Evolutionary conservation across 2,797 vertebrate genomes (phyloP).

Genomic region (Phrynocephalus guinanensis): DNA sequence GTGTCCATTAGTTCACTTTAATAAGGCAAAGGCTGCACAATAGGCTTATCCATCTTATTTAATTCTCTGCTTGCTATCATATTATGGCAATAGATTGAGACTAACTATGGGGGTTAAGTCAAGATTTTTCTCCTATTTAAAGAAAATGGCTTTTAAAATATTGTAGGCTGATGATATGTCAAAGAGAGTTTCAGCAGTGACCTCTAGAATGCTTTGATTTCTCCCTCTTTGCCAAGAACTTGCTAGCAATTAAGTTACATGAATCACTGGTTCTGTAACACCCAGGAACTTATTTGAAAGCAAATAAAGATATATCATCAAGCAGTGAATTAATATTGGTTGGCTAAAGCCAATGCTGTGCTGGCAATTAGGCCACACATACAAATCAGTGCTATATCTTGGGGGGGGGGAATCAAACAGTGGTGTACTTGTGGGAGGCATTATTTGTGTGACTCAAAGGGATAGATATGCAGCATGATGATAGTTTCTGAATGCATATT

Average conservation of each 20-base stretch:
- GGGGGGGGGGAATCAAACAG: background rate
- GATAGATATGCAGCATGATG: background rate
- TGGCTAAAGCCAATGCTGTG: background rate
- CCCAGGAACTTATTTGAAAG: conserved; percentile 21
- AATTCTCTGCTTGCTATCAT: background rate
- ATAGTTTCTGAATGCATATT: background rate
- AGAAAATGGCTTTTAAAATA: conserved; percentile 42
- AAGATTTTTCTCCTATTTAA: conserved; percentile 35
- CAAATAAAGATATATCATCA: background rate
- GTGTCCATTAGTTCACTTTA: background rate
- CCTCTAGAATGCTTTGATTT: conserved; percentile 39
- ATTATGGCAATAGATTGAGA: conserved; percentile 27
- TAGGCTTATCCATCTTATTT: background rate
- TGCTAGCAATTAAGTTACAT: background rate
- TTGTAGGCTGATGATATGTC: conserved; percentile 46
- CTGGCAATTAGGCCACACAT: background rate
- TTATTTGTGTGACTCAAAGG: background rate
- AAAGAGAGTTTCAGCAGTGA: conserved; percentile 49
- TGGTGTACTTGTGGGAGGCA: background rate
- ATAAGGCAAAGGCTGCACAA: too few relatives aligned
- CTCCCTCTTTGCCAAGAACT: conserved; percentile 36
- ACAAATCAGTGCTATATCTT: background rate
- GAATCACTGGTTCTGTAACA: background rate
- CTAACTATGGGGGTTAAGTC: conserved; percentile 11
- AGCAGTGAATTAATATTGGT: conserved; percentile 4